These are phyloP conservation scores for Dysidea cf. avara DNA, from an alignment of 37 sponge, comb jelly and placozoan species.

Conservation along the genomic window DNA sequence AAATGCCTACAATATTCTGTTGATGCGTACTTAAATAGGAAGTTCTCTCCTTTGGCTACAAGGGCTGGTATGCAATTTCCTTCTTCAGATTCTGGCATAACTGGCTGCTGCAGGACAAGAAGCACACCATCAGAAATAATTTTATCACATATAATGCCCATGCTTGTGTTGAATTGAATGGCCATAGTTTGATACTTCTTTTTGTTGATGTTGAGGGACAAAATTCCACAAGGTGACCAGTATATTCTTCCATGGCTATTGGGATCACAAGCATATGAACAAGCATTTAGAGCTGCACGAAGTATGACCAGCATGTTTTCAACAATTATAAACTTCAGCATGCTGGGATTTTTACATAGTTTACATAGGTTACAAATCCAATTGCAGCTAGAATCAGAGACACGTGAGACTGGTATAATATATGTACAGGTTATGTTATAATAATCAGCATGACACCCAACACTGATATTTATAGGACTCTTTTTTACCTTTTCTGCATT, in stretches of 20 bases:
- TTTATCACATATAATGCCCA: conserved; percentile 48
- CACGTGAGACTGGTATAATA: conserved; percentile 13
- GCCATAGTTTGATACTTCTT: conserved; percentile 38
- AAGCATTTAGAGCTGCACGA: conserved; percentile 40
- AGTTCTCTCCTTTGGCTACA: conserved; percentile 34
- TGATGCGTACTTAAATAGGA: conserved; percentile 33
- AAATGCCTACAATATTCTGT: conserved; percentile 3
- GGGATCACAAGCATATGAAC: conserved; percentile 61
- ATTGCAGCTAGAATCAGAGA: conserved; percentile 20
- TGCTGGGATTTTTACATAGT: conserved; percentile 44
- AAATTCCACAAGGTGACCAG: neutral
- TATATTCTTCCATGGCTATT: conserved; percentile 49
- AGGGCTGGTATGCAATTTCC: conserved; percentile 36
- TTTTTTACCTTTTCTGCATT: no score
- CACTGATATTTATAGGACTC: no score
- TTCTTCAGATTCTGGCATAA: conserved; percentile 43
- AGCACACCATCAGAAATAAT: conserved; percentile 35
- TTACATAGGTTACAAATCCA: conserved; percentile 53
- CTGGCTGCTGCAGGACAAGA: conserved; percentile 23
- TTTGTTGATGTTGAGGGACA: conserved; percentile 5
- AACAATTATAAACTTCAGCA: conserved; percentile 52
- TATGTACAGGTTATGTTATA: conserved; percentile 7
- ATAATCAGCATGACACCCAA: no score
- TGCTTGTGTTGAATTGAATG: conserved; percentile 47
- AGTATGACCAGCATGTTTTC: conserved; percentile 61